phyloP scores from a whole-genome alignment of 2,888 invertebrate species.

The Mechanitis mazaeus region DNA sequence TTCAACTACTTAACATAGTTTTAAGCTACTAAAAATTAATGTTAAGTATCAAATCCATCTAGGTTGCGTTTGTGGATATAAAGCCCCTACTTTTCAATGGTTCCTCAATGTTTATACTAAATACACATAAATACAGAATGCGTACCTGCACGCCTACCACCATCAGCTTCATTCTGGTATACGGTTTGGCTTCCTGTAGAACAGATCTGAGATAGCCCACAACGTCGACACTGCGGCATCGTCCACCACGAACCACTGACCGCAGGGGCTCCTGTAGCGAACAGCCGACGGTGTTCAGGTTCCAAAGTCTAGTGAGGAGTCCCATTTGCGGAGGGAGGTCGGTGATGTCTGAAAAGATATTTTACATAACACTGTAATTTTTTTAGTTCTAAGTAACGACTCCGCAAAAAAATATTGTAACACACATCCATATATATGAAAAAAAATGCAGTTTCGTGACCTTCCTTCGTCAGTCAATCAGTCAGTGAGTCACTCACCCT shows the following conservation, averaged over 20 bases:
- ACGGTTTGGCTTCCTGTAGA: constrained; percentile 91
- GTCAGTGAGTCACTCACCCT: constrained; percentile 55
- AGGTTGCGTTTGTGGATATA: too few relatives aligned
- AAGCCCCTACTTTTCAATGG: too few relatives aligned
- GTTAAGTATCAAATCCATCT: too few relatives aligned
- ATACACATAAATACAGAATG: neutral
- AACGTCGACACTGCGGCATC: constrained; percentile 96
- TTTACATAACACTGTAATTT: too few relatives aligned
- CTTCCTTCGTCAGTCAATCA: too few relatives aligned
- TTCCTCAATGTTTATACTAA: neutral
- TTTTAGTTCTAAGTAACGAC: too few relatives aligned
- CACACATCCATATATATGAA: too few relatives aligned
- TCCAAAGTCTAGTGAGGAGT: constrained; percentile 95
- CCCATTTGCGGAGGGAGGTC: constrained; percentile 98
- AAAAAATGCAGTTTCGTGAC: too few relatives aligned
- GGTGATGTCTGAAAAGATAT: constrained; percentile 77
- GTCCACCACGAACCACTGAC: constrained; percentile 93
- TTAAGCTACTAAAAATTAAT: too few relatives aligned
- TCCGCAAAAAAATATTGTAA: too few relatives aligned
- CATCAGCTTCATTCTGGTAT: constrained; percentile 97
- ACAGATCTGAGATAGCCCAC: constrained; percentile 93
- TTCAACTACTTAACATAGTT: too few relatives aligned
- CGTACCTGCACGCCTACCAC: constrained; percentile 90
- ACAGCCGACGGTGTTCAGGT: constrained; percentile 94
- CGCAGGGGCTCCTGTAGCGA: constrained; percentile 89